Base-by-base conservation (phyloP, 1,140 invertebrate genomes). In the Zeugodacus cucurbitae region DNA sequence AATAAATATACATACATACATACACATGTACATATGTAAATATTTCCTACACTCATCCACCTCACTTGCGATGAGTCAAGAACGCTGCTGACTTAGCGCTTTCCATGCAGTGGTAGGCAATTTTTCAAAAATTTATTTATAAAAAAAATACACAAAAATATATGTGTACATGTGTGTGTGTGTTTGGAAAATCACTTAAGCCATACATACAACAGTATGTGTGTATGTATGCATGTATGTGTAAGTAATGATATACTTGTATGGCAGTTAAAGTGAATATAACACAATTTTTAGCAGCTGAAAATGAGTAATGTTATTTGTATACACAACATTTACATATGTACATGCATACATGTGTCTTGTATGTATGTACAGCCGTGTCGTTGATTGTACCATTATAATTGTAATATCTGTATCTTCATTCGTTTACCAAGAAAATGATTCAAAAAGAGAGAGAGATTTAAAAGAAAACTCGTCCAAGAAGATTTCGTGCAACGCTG, bases 281-380 rank as follows among this genome's bases (percentile, higher is more conserved):
- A 67, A 67, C 29, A 67, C 14, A 67, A 32, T 32, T 32, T 67
- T 67, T 34, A 32, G 64, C 64, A 32, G 64, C 64, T 34, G 14
- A 67, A 67, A 67, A 67, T 67, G 64, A 67, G 64, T 67, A 67
- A 67, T 67, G 29, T 67, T 10, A 62, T 62, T 62, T 62, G n/a
- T 62, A 62, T 62, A n/a, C 58, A 26, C 64, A 67, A 67, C 29
- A 32, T 32, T 54, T 32, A 67, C 29, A 32, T 67, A 67, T 67
- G 64, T 34, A 67, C 14, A 17, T 14, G 62, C 4, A 64, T 32
- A 64, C 10, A 10, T 26, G 10, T 64, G 14, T 64, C 8, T 26
- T 67, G 64, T 67, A 32, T 34, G 29, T 32, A 14, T 14, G 29
- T 32, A 29, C 1, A 67, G n/a, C 2, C 29, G 3, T 67, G 10